These are phyloP conservation scores for Vulpes lagopus DNA, from an alignment of 2,113 vertebrate species.

Conservation along the genomic window DNA sequence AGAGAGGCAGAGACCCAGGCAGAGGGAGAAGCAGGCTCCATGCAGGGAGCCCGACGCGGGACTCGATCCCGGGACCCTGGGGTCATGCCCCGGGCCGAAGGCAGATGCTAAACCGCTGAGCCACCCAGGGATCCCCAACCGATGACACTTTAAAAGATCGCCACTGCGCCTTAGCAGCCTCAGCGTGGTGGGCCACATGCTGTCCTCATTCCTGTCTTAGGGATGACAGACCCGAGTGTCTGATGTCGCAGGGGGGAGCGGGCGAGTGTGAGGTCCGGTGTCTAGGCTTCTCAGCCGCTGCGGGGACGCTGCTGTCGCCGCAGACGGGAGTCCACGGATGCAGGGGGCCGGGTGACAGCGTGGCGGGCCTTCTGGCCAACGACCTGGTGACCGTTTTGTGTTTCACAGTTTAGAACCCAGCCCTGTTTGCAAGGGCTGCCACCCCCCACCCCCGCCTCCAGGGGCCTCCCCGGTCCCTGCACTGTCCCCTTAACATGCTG, in stretches of 20 bases:
- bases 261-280: not conserved
- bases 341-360: not conserved
- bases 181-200: not conserved
- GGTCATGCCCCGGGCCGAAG: too few relatives aligned
- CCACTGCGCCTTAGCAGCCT: not conserved
- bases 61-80: too few relatives aligned
- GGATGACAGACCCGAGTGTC: not conserved
- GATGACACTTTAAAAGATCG: not conserved
- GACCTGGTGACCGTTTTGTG: not conserved
- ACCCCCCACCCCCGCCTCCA: not conserved
- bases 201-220: not conserved
- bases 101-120: too few relatives aligned
- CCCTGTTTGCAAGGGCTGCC: not conserved
- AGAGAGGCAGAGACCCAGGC: too few relatives aligned
- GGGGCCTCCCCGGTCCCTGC: not conserved
- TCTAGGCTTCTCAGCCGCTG: too few relatives aligned
- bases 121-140: too few relatives aligned
- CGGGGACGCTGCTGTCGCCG: too few relatives aligned
- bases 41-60: too few relatives aligned
- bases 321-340: not conserved
- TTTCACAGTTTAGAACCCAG: slow-evolving; percentile 47
- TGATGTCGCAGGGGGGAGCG: not conserved
- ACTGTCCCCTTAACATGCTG: too few relatives aligned
- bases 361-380: not conserved
- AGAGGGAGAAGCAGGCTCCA: too few relatives aligned